phyloP scores from a whole-genome alignment of 2,113 vertebrate species.

The Clarias batrachus region DNA sequence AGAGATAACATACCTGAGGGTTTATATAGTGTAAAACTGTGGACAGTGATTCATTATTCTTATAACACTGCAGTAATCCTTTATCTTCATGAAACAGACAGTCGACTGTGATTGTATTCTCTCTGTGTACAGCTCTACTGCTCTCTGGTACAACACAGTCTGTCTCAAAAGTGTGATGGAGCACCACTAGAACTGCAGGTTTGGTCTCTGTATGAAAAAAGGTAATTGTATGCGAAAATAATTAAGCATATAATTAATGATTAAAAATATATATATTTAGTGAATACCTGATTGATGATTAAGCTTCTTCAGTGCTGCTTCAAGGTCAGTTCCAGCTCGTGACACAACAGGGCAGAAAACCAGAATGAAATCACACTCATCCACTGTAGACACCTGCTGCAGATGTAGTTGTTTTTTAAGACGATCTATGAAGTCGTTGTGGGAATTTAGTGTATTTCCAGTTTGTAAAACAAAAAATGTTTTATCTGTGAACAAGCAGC shows the following conservation, averaged over 20 bases:
- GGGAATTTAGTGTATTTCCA: not conserved
- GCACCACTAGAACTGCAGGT: not conserved
- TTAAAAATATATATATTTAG: not conserved
- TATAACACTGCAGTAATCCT: not conserved
- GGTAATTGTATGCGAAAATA: not conserved
- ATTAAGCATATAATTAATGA: not conserved
- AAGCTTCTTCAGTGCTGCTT: not conserved
- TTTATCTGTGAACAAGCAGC: not conserved
- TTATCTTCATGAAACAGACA: too few relatives aligned
- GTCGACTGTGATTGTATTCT: too few relatives aligned
- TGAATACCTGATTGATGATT: not conserved
- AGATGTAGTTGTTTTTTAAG: not conserved
- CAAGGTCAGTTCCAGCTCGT: constrained; percentile 11
- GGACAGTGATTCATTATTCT: not conserved
- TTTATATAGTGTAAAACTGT: not conserved
- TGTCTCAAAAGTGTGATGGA: too few relatives aligned
- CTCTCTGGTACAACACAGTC: too few relatives aligned
- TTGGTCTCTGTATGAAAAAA: constrained; percentile 5
- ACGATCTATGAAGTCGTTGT: not conserved
- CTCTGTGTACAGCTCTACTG: too few relatives aligned
- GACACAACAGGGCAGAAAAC: constrained; percentile 1
- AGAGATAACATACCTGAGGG: not conserved
- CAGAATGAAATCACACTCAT: constrained; percentile 2
- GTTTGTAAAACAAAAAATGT: not conserved
- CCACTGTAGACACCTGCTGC: not conserved